Evolutionary conservation across 2,888 invertebrate genomes (phyloP).

Genomic region (Chironomus riparius): DNA sequence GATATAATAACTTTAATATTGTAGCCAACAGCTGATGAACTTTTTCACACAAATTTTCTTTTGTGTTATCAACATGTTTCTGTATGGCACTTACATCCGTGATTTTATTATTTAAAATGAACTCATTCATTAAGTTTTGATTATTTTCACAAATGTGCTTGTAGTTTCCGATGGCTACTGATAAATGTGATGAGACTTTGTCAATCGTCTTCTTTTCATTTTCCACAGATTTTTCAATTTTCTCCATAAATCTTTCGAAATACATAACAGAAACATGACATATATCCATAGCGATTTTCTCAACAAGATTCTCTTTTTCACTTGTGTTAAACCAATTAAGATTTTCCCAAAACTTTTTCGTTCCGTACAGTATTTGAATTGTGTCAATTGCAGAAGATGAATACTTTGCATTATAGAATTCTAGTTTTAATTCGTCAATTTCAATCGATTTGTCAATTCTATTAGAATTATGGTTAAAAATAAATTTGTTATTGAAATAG

Average conservation of each 20-base stretch:
- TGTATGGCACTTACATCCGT: neutral
- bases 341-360: neutral
- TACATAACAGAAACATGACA: neutral
- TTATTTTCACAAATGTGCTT: neutral
- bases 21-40: neutral
- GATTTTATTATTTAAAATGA: neutral
- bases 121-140: neutral
- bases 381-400: conserved; percentile 9
- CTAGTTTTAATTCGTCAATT: neutral
- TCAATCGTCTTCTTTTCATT: neutral
- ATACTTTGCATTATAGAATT: neutral
- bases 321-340: neutral
- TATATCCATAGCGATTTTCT: neutral
- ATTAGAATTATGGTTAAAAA: neutral
- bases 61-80: neutral
- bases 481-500: no score
- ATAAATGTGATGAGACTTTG: neutral
- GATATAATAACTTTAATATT: neutral
- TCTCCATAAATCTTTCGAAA: neutral
- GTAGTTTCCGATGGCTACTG: neutral
- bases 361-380: neutral
- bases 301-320: neutral
- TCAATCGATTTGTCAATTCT: neutral
- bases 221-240: neutral
- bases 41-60: no score